These are phyloP conservation scores for Xerus rutilus DNA, from an alignment of 2,797 vertebrate species.

Conservation along the genomic window DNA sequence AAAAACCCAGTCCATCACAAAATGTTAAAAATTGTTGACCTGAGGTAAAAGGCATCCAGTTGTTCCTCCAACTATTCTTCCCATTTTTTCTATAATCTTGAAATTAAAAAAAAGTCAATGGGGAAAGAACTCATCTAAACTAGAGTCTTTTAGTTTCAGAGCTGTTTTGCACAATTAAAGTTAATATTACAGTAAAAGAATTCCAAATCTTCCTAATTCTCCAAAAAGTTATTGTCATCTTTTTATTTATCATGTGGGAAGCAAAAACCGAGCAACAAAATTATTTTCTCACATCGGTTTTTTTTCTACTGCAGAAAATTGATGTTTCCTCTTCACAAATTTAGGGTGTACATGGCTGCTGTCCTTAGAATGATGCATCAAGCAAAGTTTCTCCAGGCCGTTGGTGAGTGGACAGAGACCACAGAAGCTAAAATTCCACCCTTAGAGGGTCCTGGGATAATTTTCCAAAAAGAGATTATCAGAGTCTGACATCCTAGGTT, in stretches of 20 bases:
- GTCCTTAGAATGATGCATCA: background rate
- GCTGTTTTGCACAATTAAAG: background rate
- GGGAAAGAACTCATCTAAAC: background rate
- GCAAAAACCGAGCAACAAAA: background rate
- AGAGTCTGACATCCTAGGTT: background rate
- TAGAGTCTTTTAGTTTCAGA: background rate
- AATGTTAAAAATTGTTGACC: constrained; percentile 43
- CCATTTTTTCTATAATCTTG: background rate
- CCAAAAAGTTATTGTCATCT: background rate
- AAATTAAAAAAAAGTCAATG: background rate
- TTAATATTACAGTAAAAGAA: constrained; percentile 13
- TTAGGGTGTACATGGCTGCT: background rate
- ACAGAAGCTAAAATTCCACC: background rate
- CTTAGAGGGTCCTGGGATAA: background rate
- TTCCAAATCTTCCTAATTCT: background rate
- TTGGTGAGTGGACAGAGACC: background rate
- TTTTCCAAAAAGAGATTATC: background rate
- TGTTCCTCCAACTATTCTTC: background rate
- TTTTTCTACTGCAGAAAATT: background rate
- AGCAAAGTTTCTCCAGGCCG: too few relatives aligned
- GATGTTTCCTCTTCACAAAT: background rate
- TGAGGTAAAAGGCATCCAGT: background rate
- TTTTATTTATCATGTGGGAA: background rate
- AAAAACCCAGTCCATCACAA: background rate
- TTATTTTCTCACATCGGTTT: background rate